These are phyloP conservation scores for Opisthocomus hoazin DNA, from an alignment of 2,113 vertebrate genomes.

Conservation along the genomic window DNA sequence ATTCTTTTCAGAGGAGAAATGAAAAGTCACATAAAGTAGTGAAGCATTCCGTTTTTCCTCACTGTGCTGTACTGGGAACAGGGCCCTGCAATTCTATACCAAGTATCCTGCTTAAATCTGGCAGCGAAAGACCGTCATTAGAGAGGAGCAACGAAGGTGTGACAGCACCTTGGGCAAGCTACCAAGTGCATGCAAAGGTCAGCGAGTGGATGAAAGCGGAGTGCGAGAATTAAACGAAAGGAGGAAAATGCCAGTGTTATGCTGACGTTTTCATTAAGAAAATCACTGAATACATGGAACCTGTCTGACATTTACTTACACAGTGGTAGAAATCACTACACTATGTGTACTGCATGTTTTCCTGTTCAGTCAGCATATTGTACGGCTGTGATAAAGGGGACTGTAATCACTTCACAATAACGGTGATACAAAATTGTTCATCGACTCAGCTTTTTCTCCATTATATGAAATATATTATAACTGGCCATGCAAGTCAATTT, in stretches of 20 bases:
- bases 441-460: background rate
- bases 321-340: background rate
- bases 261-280: conserved; percentile 64
- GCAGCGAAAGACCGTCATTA: conserved; percentile 2
- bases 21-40: background rate
- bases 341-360: background rate
- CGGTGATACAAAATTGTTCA: background rate
- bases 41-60: background rate
- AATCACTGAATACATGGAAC: conserved; percentile 45
- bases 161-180: conserved; percentile 49
- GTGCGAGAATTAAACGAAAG: conserved; percentile 38
- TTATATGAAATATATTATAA: background rate
- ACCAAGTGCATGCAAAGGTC: conserved; percentile 49
- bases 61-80: background rate
- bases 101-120: background rate
- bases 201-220: background rate
- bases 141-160: conserved; percentile 22
- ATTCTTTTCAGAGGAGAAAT: background rate
- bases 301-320: conserved; percentile 51
- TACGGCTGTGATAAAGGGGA: conserved; percentile 19
- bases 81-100: background rate
- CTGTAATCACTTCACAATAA: conserved; percentile 6
- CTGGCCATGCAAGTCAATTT: background rate
- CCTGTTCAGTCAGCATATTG: conserved; percentile 46
- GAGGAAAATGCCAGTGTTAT: conserved; percentile 42